Percentiles rank a stretch among this genome's conserved stretches.
Conservation (phyloP, 2,113 vertebrate genomes). For the Alexandromys fortis region DNA sequence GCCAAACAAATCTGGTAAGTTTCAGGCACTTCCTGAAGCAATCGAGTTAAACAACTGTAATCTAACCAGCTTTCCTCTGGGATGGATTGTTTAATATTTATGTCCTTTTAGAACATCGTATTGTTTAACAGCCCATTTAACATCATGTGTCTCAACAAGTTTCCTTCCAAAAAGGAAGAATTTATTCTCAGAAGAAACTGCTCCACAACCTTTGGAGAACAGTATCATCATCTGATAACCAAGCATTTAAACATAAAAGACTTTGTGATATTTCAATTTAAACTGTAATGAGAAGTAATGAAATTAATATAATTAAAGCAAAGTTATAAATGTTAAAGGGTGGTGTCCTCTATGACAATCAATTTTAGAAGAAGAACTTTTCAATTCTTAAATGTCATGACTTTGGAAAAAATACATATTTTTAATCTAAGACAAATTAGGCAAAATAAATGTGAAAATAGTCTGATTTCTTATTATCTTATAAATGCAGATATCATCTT, state of each 20-base stretch:
- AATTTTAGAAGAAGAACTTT: background rate
- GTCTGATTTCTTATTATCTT: background rate
- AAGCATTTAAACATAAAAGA: background rate
- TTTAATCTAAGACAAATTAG: background rate
- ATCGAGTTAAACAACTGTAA: background rate
- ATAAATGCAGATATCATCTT: background rate
- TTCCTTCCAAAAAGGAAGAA: background rate
- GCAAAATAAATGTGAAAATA: background rate
- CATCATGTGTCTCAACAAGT: background rate
- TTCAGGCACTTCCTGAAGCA: background rate
- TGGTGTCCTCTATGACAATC: background rate
- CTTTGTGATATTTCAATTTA: background rate
- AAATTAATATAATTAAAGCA: background rate
- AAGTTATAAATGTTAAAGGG: background rate
- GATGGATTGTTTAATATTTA: background rate
- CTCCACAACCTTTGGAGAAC: background rate
- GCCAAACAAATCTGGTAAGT: background rate
- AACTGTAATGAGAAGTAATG: background rate
- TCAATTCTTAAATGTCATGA: background rate
- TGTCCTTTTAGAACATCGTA: background rate
- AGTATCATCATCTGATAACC: background rate
- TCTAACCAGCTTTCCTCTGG: background rate
- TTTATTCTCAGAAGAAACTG: background rate
- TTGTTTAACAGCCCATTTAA: background rate
- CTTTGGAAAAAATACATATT: background rate